Base-by-base conservation (phyloP, 2,113 vertebrate genomes). In the Junco hyemalis region DNA sequence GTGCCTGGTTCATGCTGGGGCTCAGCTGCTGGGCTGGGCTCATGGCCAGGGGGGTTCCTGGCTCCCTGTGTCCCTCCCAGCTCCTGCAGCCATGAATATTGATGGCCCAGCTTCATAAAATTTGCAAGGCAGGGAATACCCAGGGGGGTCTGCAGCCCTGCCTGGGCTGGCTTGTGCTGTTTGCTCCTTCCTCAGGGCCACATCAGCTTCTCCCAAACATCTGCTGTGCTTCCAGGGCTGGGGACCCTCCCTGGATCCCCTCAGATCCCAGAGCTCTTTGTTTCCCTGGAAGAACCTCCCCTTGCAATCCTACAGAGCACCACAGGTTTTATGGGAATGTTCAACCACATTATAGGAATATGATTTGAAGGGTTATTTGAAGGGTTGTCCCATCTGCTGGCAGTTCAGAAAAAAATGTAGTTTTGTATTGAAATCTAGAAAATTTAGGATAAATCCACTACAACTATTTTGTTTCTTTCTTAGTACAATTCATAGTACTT, bases 1-100 rank as follows among this genome's bases (percentile, higher is more conserved):
- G 36, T 1, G 2, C 0, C 9, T 31, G 35, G 4, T 5, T 5
- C 0, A 1, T 24, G 14, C 8, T 2, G 44, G 18, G n/a, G 51
- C 42, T 70, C 53, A 44, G 76, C 65, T 40, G 60, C 76, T 18
- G 76, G 2, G 6, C 22, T 3, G 53, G 29, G 50, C 29, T n/a
- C 2, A 25, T 26, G 44, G 50, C 25, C 11, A 0, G 12, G 15
- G 35, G 17, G 13, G 23, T 5, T 11, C 68, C 31, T 61, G 71
- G 25, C 21, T n/a, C 82, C 21, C 20, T 35, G 24, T 5, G 21
- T 3, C 72, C 57, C 50, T 1, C 60, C 9, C 20, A 18, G 48
- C 48, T n/a, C 5, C 42, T 9, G 33, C 80, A 8, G 31, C 19
- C 48, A 4, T 14, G 23, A 47, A 48, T 65, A 26, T 18, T n/a